These are phyloP conservation scores for Luscinia megarhynchos DNA, from an alignment of 2,797 vertebrate species.

Conservation along the genomic window DNA sequence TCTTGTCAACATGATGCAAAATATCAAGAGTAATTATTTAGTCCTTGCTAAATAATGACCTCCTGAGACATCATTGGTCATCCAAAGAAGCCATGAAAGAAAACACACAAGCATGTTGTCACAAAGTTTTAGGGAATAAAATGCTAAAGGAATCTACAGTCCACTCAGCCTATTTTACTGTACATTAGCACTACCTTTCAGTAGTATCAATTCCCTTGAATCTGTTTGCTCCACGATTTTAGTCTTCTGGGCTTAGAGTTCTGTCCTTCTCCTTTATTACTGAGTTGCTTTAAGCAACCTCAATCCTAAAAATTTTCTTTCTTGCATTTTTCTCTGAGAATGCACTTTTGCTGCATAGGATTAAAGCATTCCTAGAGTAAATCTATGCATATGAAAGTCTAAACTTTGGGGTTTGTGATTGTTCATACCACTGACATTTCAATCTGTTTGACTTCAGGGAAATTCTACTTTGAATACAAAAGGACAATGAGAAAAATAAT, in stretches of 20 bases:
- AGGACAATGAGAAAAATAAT: neutral
- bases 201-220: neutral
- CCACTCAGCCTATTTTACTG: neutral
- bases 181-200: neutral
- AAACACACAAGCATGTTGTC: neutral
- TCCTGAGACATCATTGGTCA: neutral
- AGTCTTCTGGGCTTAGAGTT: neutral
- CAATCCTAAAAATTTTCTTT: neutral
- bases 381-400: neutral
- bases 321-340: neutral
- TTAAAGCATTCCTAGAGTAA: neutral
- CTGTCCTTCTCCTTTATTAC: neutral
- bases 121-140: neutral
- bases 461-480: neutral
- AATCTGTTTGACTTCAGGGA: neutral
- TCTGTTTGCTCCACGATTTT: neutral
- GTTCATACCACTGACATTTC: neutral
- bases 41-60: neutral
- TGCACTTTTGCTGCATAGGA: neutral
- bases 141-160: neutral
- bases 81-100: neutral
- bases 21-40: neutral
- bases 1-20: neutral
- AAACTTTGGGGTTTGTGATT: neutral
- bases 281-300: neutral